A percentile compares a stretch with the other conserved stretches of the same genome.
Conservation (phyloP, 1,140 invertebrate genomes). For the Cotesia chilonis region DNA sequence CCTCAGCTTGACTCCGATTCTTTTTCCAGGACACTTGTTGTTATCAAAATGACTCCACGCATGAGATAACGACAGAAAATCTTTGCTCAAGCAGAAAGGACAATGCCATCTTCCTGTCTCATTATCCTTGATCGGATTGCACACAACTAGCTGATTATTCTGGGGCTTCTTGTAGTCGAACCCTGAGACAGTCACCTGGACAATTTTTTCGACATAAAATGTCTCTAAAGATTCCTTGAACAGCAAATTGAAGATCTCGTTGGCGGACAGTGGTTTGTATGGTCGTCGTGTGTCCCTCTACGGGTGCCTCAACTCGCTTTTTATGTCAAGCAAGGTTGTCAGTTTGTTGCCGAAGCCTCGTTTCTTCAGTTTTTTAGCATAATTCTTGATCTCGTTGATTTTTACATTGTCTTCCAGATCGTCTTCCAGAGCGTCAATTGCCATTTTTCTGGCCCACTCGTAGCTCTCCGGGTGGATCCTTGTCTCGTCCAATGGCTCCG, state of each 20-base stretch:
- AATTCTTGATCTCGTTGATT: no score
- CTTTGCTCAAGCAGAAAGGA: slow-evolving; percentile 95
- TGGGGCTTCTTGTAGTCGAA: slow-evolving; percentile 90
- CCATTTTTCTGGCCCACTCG: slow-evolving; percentile 99
- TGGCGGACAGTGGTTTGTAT: slow-evolving; percentile 81
- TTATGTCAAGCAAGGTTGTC: slow-evolving; percentile 96
- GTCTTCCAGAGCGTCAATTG: slow-evolving; percentile 97
- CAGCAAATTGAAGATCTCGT: slow-evolving; percentile 93
- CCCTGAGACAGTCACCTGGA: slow-evolving; percentile 77
- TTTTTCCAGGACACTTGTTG: slow-evolving; percentile 93
- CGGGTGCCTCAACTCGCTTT: slow-evolving; percentile 92
- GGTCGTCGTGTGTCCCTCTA: slow-evolving; percentile 92
- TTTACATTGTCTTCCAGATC: slow-evolving; percentile 64
- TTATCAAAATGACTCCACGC: slow-evolving; percentile 99
- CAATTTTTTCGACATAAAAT: slow-evolving; percentile 91
- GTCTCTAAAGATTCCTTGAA: slow-evolving; percentile 97
- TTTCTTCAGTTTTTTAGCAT: slow-evolving; percentile 73
- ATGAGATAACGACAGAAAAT: slow-evolving; percentile 94
- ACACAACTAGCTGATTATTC: slow-evolving; percentile 93
- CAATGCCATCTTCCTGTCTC: slow-evolving; percentile 96
- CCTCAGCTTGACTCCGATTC: slow-evolving; percentile 87
- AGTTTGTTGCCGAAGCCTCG: slow-evolving; percentile 97
- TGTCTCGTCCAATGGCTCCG: slow-evolving; percentile 97
- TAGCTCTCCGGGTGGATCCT: slow-evolving; percentile 99
- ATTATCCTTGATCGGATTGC: slow-evolving; percentile 92